These are phyloP conservation scores for Calliopum simillimum DNA, from an alignment of 2,888 invertebrate genomes.

Conservation along the genomic window DNA sequence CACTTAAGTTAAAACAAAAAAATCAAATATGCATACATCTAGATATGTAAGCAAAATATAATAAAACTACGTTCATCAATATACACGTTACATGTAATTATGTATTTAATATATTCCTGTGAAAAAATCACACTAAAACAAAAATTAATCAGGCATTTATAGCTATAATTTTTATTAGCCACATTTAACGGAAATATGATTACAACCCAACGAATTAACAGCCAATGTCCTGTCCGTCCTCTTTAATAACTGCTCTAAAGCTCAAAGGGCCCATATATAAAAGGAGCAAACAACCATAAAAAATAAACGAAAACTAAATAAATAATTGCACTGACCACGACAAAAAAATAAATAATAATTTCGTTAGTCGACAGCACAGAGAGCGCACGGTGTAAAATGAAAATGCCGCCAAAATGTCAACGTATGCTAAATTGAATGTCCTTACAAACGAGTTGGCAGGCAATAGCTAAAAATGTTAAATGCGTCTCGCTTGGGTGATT, in stretches of 20 bases:
- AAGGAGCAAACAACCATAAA: too few relatives aligned
- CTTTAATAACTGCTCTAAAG: not conserved
- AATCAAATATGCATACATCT: too few relatives aligned
- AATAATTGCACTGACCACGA: not conserved
- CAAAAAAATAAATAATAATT: too few relatives aligned
- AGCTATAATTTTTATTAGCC: too few relatives aligned
- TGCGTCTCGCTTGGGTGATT: not conserved
- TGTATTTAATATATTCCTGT: too few relatives aligned
- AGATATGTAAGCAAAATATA: too few relatives aligned
- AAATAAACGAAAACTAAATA: constrained; percentile 3
- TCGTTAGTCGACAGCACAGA: not conserved
- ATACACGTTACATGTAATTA: too few relatives aligned
- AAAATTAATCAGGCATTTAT: too few relatives aligned
- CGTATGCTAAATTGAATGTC: not conserved
- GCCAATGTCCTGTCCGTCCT: not conserved
- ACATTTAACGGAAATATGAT: too few relatives aligned
- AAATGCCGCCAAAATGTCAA: not conserved
- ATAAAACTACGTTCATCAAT: too few relatives aligned
- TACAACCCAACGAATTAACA: constrained; percentile 12
- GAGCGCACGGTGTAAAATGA: not conserved
- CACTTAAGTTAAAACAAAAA: too few relatives aligned
- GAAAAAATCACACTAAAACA: too few relatives aligned
- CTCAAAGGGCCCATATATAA: not conserved
- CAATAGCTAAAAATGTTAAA: not conserved
- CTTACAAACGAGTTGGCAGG: not conserved